Base-by-base conservation (phyloP, 2,113 vertebrate genomes). In the Myiozetetes cayanensis region DNA sequence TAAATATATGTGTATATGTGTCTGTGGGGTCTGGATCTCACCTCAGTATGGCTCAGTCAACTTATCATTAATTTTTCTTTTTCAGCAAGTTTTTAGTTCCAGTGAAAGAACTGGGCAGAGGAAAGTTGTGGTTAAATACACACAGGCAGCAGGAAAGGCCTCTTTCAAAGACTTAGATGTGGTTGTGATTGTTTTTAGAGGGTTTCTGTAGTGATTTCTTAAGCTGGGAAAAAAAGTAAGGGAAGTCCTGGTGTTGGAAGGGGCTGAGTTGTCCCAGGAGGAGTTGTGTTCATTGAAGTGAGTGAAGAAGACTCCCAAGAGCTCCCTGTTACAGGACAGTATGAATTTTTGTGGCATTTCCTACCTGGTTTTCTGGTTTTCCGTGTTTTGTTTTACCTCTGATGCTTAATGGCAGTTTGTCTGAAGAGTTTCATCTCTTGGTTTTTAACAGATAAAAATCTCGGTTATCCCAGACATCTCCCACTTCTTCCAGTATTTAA, bases 11-110 rank as follows among this genome's bases (percentile, higher is more conserved):
- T 44, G 7, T 25, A 30, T 67, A 20, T 14, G 41, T 86, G 27
- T 62, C 58, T n/a, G 6, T 33, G 72, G 50, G 58, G 31, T 92
- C 63, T 4, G 7, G 18, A 17, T 44, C 67, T 61, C 41, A 11
- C n/a, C 62, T n/a, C 23, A 4, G 10, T 9, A 14, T 6, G 23
- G 30, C 56, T 87, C 0, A 0, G 58, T 28, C 52, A 53, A 19
- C 7, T 47, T 56, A 39, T 0, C 8, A 3, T 33, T 23, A 23
- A 33, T 55, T 73, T 55, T 55, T 56, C 10, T 52, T 44, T 85
- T 80, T 43, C 50, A 75, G 4, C 23, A 59, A 44, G 27, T 33
- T 71, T 75, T 52, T 37, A 35, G 10, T 35, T 81, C 5, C 1
- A 30, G 28, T 56, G 82, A 21, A 68, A 10, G 81, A 46, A 10